Conservation (phyloP, 2,113 vertebrate genomes). For the Perca schrenkii region DNA sequence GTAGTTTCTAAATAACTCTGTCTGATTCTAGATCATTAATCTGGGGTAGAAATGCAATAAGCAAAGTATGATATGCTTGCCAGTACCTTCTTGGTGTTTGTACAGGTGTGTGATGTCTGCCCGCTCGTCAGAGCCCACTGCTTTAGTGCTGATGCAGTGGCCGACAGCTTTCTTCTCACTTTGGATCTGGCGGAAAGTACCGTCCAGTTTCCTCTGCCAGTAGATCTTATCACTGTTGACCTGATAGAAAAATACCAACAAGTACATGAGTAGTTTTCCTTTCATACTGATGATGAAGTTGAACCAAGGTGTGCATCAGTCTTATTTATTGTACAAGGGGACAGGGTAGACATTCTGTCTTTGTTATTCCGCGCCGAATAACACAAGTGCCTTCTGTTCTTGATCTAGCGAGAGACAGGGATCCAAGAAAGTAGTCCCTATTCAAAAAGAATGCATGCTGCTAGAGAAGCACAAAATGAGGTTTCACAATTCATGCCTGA, state of each 20-base stretch:
- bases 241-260: slow-evolving; percentile 52
- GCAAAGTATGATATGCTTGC: not conserved
- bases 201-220: slow-evolving; percentile 87
- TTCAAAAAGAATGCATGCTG: not conserved
- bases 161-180: slow-evolving; percentile 91
- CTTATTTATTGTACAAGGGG: not conserved
- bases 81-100: slow-evolving; percentile 90
- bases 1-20: not conserved
- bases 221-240: slow-evolving; percentile 91
- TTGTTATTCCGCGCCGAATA: not conserved
- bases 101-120: slow-evolving; percentile 88
- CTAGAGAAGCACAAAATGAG: not conserved
- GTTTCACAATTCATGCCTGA: not conserved
- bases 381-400: not conserved
- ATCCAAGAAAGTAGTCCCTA: not conserved
- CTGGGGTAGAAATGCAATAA: not conserved
- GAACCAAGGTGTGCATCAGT: not conserved
- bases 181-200: slow-evolving; percentile 86
- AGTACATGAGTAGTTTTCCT: not conserved
- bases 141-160: slow-evolving; percentile 90
- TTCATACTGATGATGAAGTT: not conserved
- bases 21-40: slow-evolving; percentile 3
- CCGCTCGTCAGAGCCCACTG: slow-evolving; percentile 85
- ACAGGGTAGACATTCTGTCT: not conserved
- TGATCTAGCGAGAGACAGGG: not conserved